Conservation (phyloP, 2,888 invertebrate genomes). For the Stenurella melanura region DNA sequence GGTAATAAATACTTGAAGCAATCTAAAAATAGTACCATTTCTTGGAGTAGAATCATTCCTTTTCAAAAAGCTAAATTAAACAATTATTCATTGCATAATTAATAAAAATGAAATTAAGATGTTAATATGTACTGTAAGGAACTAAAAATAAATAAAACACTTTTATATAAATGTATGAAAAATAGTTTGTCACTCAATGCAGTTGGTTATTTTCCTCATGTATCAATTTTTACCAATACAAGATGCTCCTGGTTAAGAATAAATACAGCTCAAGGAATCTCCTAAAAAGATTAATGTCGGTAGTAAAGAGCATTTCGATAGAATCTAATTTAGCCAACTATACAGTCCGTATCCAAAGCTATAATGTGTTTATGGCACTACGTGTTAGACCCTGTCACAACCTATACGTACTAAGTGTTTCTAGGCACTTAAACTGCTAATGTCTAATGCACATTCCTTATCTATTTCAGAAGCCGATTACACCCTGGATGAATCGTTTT, state of each 20-base stretch:
- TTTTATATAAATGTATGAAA: no score
- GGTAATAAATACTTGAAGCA: no score
- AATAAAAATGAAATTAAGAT: no score
- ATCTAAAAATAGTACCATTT: no score
- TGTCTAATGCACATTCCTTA: conserved; percentile 51
- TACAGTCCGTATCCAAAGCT: not conserved
- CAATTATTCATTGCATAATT: no score
- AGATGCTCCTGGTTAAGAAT: not conserved
- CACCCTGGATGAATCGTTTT: conserved; percentile 93
- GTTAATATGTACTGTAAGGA: no score
- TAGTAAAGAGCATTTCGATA: conserved; percentile 14
- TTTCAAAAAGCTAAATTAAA: no score
- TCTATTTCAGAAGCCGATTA: conserved; percentile 91
- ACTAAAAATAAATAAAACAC: no score
- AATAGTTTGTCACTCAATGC: no score
- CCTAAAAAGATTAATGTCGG: not conserved
- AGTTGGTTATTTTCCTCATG: no score
- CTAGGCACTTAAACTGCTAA: conserved; percentile 22
- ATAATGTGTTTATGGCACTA: conserved; percentile 17
- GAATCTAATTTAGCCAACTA: conserved; percentile 11
- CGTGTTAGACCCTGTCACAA: conserved; percentile 14
- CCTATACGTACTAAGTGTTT: conserved; percentile 8
- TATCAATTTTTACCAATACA: no score
- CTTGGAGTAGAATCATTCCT: no score
- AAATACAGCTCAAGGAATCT: not conserved